Conservation (phyloP, 2,797 vertebrate genomes). For the Leptatherina wallacei region DNA sequence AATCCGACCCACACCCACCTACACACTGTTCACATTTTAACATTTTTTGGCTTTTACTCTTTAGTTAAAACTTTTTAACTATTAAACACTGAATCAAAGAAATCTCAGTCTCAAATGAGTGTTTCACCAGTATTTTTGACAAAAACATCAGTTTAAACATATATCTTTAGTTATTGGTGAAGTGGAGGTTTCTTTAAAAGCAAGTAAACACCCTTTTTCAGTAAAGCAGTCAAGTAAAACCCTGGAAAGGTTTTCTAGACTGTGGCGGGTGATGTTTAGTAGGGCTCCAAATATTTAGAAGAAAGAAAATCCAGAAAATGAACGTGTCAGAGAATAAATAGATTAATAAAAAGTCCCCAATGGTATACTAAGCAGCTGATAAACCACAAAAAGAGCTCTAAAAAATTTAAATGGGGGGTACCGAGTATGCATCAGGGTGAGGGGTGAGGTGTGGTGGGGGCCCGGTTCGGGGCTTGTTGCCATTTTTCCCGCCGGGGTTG, state of each 20-base stretch:
- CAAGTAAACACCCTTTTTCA: background rate
- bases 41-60: background rate
- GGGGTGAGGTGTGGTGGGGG: no score
- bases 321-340: slow-evolving; percentile 1
- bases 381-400: background rate
- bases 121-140: background rate
- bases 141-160: background rate
- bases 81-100: no score
- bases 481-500: no score
- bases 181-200: background rate
- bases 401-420: background rate
- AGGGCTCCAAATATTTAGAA: background rate
- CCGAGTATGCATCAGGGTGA: no score
- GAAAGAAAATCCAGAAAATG: background rate
- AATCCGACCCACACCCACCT: background rate
- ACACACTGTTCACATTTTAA: background rate
- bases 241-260: background rate
- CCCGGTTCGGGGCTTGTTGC: no score
- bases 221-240: background rate
- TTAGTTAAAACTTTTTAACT: background rate
- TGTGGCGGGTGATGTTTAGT: background rate
- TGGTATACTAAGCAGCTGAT: background rate
- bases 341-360: background rate
- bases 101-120: background rate
- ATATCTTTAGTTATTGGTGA: background rate